These are phyloP conservation scores for Galagoides demidoff DNA, from an alignment of 2,797 vertebrate genomes.

Conservation along the genomic window DNA sequence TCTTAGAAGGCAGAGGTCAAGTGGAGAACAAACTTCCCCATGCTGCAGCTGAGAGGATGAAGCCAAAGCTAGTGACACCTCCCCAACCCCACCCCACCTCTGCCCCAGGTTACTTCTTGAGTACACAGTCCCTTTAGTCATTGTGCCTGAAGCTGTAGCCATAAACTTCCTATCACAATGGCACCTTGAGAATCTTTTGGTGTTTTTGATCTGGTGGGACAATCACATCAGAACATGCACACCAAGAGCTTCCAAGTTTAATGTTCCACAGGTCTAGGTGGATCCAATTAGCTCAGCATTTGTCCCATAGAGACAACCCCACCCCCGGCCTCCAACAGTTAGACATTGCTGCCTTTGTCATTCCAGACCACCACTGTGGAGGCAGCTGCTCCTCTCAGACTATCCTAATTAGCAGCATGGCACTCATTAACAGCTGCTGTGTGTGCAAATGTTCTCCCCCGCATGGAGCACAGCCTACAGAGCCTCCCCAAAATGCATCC, in stretches of 20 bases:
- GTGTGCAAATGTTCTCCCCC: neutral
- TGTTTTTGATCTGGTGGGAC: neutral
- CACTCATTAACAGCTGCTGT: slow-evolving; percentile 37
- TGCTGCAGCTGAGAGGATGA: neutral
- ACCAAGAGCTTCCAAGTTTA: neutral
- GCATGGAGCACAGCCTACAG: neutral
- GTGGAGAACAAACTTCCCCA: neutral
- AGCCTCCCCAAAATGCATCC: slow-evolving; percentile 43
- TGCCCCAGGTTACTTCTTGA: neutral
- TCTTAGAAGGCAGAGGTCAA: neutral
- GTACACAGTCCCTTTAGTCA: neutral
- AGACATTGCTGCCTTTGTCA: neutral
- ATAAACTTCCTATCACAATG: neutral
- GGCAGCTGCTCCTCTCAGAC: slow-evolving; percentile 58
- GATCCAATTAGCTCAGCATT: neutral
- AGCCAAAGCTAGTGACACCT: neutral
- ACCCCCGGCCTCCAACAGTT: neutral
- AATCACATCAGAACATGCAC: neutral
- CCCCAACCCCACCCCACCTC: too few relatives aligned
- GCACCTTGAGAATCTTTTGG: neutral
- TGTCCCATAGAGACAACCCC: neutral
- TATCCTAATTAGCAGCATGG: slow-evolving; percentile 52
- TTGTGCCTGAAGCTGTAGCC: neutral
- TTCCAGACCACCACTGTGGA: neutral
- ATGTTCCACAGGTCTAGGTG: neutral